Evolutionary conservation across 37 sponge, comb jelly and placozoan genomes (phyloP).

Genomic region (Oopsacas minuta): DNA sequence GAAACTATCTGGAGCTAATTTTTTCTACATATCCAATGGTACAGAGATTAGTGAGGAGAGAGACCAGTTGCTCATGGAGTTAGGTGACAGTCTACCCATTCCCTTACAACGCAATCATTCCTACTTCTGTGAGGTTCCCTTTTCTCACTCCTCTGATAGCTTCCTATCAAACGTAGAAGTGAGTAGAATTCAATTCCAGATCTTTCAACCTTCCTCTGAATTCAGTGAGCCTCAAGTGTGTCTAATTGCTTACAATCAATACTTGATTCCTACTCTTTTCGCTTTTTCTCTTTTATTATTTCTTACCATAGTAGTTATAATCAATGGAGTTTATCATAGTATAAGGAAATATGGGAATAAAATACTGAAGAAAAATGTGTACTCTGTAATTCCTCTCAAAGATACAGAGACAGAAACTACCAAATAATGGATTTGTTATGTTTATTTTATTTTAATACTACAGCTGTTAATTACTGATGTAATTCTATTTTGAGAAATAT

Average conservation of each 20-base stretch:
- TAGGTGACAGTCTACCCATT: background rate
- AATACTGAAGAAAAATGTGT: background rate
- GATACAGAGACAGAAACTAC: background rate
- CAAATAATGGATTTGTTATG: too few relatives aligned
- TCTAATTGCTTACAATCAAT: constrained; percentile 14
- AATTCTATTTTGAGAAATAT: too few relatives aligned
- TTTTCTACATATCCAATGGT: background rate
- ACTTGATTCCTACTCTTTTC: background rate
- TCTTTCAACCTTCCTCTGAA: background rate
- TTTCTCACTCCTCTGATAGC: background rate
- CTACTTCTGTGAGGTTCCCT: background rate
- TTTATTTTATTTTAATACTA: too few relatives aligned
- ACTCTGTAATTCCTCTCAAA: background rate
- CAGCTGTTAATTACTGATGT: too few relatives aligned
- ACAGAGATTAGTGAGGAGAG: background rate
- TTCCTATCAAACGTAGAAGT: background rate
- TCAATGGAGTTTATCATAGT: background rate
- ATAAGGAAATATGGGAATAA: background rate
- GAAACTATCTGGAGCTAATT: background rate
- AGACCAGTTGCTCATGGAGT: background rate
- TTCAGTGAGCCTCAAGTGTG: constrained; percentile 1
- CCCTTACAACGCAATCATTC: background rate
- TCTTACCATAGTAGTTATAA: background rate
- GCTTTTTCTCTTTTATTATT: background rate
- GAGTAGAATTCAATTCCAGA: background rate